These are phyloP conservation scores for Pteromalus puparum DNA, from an alignment of 1,140 invertebrate genomes.

Conservation along the genomic window DNA sequence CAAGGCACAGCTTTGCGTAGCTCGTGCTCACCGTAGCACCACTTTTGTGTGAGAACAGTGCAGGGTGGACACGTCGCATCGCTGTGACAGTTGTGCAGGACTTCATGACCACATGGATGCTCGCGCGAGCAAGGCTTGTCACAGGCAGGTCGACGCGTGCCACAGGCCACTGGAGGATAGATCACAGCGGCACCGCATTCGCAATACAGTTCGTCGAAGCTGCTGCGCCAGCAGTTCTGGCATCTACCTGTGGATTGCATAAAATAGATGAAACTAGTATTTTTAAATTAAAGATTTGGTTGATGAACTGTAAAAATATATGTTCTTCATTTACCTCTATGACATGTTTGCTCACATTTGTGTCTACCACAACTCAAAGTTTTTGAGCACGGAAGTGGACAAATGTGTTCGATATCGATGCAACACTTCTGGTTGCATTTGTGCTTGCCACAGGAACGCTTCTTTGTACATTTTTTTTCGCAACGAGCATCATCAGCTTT, in stretches of 20 bases:
- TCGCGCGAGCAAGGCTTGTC: constrained; percentile 83
- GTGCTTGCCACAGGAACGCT: constrained; percentile 90
- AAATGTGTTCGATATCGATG: constrained; percentile 89
- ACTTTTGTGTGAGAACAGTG: constrained; percentile 90
- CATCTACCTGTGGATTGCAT: constrained; percentile 78
- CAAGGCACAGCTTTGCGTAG: constrained; percentile 92
- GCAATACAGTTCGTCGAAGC: constrained; percentile 95
- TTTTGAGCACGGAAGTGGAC: constrained; percentile 88
- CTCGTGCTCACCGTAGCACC: constrained; percentile 93
- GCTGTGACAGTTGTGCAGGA: constrained; percentile 87
- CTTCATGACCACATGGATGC: constrained; percentile 88
- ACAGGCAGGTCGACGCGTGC: constrained; percentile 89
- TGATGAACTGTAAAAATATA: background rate
- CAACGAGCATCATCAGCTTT: constrained; percentile 86
- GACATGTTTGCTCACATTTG: constrained; percentile 91
- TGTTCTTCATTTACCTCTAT: constrained; percentile 79
- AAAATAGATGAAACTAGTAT: background rate
- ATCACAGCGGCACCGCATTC: constrained; percentile 91
- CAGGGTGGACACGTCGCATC: constrained; percentile 91
- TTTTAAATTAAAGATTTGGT: background rate
- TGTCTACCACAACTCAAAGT: constrained; percentile 90
- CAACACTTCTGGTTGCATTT: constrained; percentile 93
- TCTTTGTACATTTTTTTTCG: constrained; percentile 92
- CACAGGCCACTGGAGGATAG: constrained; percentile 94
- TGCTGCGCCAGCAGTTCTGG: constrained; percentile 86